Base-by-base conservation (phyloP, 2,797 vertebrate species). In the Acrossocheilus wenchowensis region DNA sequence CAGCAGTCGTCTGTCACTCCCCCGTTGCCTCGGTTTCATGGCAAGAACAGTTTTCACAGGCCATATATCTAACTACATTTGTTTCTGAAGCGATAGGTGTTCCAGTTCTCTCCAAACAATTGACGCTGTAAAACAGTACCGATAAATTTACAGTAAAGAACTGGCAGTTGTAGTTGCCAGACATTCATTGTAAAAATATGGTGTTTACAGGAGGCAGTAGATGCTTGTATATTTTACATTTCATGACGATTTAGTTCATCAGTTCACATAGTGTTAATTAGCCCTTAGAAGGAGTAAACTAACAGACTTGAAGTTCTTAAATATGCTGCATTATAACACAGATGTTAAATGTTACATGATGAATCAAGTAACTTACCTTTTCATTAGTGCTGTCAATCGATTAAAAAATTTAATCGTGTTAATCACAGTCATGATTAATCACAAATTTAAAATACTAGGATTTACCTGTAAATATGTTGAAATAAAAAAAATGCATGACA, bases 1-100 rank as follows among this genome's bases (percentile, higher is more conserved):
- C 30, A 81, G 41, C 74, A 83, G 72, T 78, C 23, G 30, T 84
- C 62, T 86, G 26, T 78, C 64, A 41, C 77, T 81, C 43, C 57
- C 9, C 62, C 60, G 17, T 41, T 73, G 36, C 34, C 74, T 30
- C 4, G 41, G 71, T 50, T 83, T 83, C 60, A 43, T 4, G 1
- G 34, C 73, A 54, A 68, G 45, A 45, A 30, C 45, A 6, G 6
- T 11, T 77, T 84, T 84, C 9, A 69, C 15, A 68, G 72, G 14
- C 43, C 21, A 30, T 34, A 48, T 74, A 74, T 64, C 36, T 43
- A 6, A 75, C 17, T 34, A 48, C 17, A 74, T 5, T 82, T 62
- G 52, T 60, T 60, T 73, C 17, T 83, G 8, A 57, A 30, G 34
- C 54, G 66, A 69, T 39, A 8, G 39, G 6, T 2, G 6, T 43